Evolutionary conservation across 2,797 vertebrate genomes (phyloP), one percentile per base, ranked within the genome.

Genomic region (Catharus ustulatus): DNA sequence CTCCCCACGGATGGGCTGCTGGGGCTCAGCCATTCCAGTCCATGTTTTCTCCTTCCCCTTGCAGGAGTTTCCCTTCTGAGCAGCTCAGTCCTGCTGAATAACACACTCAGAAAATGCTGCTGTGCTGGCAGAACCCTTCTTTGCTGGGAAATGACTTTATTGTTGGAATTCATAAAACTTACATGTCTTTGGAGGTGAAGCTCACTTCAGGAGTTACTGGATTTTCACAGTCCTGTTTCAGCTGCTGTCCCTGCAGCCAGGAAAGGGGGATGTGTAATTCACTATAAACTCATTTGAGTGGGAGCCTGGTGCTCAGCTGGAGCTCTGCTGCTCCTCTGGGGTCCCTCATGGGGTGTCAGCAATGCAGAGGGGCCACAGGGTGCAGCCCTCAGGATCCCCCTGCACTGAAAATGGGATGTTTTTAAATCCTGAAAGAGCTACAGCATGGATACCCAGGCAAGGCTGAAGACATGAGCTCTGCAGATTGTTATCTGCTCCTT

Each of bases 231-330:
- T 69, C 61, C 26, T 38, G 24, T 85, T 84, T 58, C 45, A 52
- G 0, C 57, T 64, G 21, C 0, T 20, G 54, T 57, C 62, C 75
- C 24, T 55, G 7, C 45, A 32, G 30, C 78, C 4, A 0, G 23
- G 84, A 36, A 72, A 71, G 36, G 15, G 14, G 46, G 61, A 21
- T 9, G 1, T 18, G 23, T 34, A 24, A 62, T 54, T 77, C 17
- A 4, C 58, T 89, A 52, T 10, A 32, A 49, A 40, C 42, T 71
- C 36, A 6, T 1, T 87, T 46, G 24, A 59, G 30, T 21, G 32
- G 32, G 75, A 13, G 52, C 34, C 49, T 40, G 73, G 52, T 49
- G 27, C 26, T 1, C 24, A 83, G 66, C 76, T 55, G 0, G 13
- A 77, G 87, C 58, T 8, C 24, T 27, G 5, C 57, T 27, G 29